Evolutionary conservation across 2,797 vertebrate genomes (phyloP).

Genomic region (Picus viridis): DNA sequence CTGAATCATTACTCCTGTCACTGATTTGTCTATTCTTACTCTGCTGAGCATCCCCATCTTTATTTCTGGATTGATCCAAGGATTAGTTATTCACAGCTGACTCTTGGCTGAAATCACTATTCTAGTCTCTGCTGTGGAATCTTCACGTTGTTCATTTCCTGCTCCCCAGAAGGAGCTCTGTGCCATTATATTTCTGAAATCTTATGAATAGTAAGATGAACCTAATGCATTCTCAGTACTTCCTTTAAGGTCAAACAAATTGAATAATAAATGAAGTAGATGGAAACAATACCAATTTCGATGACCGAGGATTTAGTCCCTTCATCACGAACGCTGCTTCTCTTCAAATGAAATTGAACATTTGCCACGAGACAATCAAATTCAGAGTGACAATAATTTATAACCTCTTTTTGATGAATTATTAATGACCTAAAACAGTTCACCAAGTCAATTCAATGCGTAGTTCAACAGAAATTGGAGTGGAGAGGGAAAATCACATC

Average conservation of each 20-base stretch:
- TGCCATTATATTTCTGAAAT: background rate
- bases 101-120: constrained; percentile 1
- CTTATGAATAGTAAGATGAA: background rate
- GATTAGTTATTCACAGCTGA: background rate
- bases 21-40: background rate
- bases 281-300: background rate
- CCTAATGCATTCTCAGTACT: background rate
- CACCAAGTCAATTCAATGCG: background rate
- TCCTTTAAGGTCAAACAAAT: background rate
- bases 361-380: background rate
- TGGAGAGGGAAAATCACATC: no score
- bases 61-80: constrained; percentile 17
- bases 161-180: background rate
- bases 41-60: background rate
- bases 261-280: background rate
- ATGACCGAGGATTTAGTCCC: background rate
- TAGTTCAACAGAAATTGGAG: background rate
- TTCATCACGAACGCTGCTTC: background rate
- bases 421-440: background rate
- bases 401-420: background rate
- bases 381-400: background rate
- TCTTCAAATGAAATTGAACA: background rate
- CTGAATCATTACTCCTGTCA: constrained; percentile 7
- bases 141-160: background rate
- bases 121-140: background rate